These are phyloP conservation scores for Diorhabda carinulata DNA, from an alignment of 1,140 invertebrate species.

Conservation along the genomic window DNA sequence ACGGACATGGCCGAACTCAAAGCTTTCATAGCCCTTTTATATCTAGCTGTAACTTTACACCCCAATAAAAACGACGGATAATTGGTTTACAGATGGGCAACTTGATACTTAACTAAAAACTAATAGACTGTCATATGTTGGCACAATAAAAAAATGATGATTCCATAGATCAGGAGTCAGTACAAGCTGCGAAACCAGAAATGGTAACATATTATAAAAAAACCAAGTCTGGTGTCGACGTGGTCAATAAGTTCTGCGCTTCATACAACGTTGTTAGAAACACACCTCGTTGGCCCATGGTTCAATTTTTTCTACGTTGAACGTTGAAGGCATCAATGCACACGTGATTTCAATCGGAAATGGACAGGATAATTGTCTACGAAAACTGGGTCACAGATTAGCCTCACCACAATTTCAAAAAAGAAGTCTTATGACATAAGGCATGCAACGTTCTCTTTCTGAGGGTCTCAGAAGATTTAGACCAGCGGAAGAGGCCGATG, in stretches of 20 bases:
- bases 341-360: not conserved
- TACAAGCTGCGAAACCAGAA: conserved; percentile 12
- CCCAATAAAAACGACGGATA: not conserved
- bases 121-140: not conserved
- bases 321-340: not conserved
- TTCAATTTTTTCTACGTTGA: conserved; percentile 13
- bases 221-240: conserved; percentile 21
- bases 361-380: not conserved
- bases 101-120: not conserved
- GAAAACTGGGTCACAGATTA: not conserved
- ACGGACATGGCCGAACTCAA: too few relatives aligned
- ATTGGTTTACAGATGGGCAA: not conserved
- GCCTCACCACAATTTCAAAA: not conserved
- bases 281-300: conserved; percentile 21
- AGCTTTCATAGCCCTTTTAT: too few relatives aligned
- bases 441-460: not conserved
- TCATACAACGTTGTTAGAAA: conserved; percentile 19
- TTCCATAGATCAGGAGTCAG: not conserved
- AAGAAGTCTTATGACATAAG: not conserved
- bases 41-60: too few relatives aligned
- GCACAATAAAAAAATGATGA: not conserved
- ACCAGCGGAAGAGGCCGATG: not conserved
- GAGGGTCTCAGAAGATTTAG: not conserved
- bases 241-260: conserved; percentile 18
- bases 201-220: not conserved